These are phyloP conservation scores for Schlechtendalia chinensis DNA, from an alignment of 1,140 invertebrate genomes.

Conservation along the genomic window DNA sequence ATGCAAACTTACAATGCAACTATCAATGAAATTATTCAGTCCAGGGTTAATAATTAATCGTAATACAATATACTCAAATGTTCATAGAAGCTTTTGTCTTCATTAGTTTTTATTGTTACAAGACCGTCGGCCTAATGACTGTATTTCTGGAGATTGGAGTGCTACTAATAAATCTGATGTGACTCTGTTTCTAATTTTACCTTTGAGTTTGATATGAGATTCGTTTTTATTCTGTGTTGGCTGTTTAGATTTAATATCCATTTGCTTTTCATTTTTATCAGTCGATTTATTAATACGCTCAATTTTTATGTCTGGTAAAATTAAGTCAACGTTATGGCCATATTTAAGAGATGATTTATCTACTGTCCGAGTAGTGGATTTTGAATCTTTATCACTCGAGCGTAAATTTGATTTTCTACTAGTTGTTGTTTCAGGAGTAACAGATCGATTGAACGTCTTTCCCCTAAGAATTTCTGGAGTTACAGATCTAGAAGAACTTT, in stretches of 20 bases:
- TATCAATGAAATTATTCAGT: no score
- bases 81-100: no score
- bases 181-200: constrained; percentile 2
- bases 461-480: constrained; percentile 22
- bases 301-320: constrained; percentile 16
- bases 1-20: no score
- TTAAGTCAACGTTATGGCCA: neutral
- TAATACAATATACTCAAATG: no score
- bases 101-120: constrained; percentile 24
- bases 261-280: neutral
- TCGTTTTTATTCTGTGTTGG: neutral
- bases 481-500: constrained; percentile 32
- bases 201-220: neutral
- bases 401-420: constrained; percentile 39
- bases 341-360: neutral
- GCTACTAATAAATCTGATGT: constrained; percentile 18
- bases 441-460: neutral
- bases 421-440: neutral
- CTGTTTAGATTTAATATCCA: constrained; percentile 7
- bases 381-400: neutral
- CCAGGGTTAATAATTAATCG: no score
- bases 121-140: neutral
- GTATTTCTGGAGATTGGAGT: neutral
- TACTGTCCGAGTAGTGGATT: neutral
- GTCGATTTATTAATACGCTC: neutral